Percentiles rank a stretch among this genome's conserved stretches.
Evolutionary conservation across 2,113 vertebrate species (phyloP).

Genomic region (Sinocyclocheilus anshuiensis): DNA sequence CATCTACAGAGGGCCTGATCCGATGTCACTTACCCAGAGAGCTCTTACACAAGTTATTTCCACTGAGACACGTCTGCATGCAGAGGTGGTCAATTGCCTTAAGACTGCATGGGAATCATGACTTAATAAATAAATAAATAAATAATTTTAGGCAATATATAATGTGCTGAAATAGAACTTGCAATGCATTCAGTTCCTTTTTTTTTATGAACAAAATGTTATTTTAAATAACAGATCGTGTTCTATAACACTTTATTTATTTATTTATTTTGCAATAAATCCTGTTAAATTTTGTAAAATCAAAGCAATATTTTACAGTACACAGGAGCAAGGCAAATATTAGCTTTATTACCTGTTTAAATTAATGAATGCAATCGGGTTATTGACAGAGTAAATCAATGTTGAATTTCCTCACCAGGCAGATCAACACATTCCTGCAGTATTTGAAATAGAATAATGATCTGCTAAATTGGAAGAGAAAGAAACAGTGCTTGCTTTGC

Average conservation of each 20-base stretch:
- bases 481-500: slow-evolving; percentile 1
- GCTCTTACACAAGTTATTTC: slow-evolving; percentile 28
- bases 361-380: neutral
- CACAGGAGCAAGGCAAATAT: slow-evolving; percentile 5
- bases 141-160: neutral
- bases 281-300: neutral
- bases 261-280: neutral
- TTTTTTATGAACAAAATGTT: neutral
- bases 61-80: neutral
- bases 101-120: neutral
- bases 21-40: slow-evolving; percentile 9
- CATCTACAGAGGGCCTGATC: slow-evolving; percentile 30
- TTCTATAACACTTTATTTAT: neutral
- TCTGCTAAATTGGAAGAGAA: slow-evolving; percentile 31
- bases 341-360: slow-evolving; percentile 13
- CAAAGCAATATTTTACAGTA: neutral
- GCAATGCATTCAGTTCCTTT: neutral
- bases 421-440: neutral
- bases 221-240: neutral
- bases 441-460: slow-evolving; percentile 31
- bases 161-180: neutral
- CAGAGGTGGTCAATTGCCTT: neutral
- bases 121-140: neutral
- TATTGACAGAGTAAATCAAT: slow-evolving; percentile 26
- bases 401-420: slow-evolving; percentile 4